These are phyloP conservation scores for Neosilurus hyrtlii DNA, from an alignment of 2,797 vertebrate genomes.

Conservation along the genomic window DNA sequence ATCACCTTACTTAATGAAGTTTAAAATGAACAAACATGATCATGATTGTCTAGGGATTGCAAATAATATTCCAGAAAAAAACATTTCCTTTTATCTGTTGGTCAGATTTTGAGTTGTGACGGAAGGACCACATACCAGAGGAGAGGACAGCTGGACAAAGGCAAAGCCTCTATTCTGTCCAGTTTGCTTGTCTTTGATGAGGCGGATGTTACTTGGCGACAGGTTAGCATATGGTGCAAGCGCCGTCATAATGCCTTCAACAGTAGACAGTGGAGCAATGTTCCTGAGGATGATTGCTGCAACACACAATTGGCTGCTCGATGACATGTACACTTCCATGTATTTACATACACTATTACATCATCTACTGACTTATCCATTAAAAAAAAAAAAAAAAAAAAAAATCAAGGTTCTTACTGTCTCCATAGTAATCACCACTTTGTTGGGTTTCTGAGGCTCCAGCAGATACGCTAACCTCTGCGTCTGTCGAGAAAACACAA, in stretches of 20 bases:
- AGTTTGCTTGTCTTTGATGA: constrained; percentile 98
- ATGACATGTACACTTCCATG: background rate
- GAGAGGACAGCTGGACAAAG: constrained; percentile 95
- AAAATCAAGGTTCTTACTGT: constrained; percentile 78
- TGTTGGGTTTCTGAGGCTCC: constrained; percentile 84
- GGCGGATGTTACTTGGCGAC: constrained; percentile 92
- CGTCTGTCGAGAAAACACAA: constrained; percentile 75
- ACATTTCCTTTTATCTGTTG: background rate
- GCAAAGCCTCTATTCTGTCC: constrained; percentile 98
- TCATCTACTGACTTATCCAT: background rate
- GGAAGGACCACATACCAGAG: constrained; percentile 78
- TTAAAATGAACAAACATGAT: too few species aligned
- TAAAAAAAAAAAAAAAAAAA: background rate
- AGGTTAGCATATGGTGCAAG: constrained; percentile 94
- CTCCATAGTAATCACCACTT: constrained; percentile 93
- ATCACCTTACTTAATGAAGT: too few species aligned
- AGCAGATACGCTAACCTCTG: constrained; percentile 76
- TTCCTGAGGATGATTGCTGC: constrained; percentile 97
- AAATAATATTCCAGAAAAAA: background rate
- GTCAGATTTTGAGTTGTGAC: background rate
- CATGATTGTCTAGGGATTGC: too few species aligned
- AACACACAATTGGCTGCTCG: background rate
- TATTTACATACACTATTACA: background rate
- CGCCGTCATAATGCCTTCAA: constrained; percentile 92
- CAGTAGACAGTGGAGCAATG: constrained; percentile 88